phyloP scores from a whole-genome alignment of 2,888 invertebrate genomes.

The Tubiluchus corallicola region DNA sequence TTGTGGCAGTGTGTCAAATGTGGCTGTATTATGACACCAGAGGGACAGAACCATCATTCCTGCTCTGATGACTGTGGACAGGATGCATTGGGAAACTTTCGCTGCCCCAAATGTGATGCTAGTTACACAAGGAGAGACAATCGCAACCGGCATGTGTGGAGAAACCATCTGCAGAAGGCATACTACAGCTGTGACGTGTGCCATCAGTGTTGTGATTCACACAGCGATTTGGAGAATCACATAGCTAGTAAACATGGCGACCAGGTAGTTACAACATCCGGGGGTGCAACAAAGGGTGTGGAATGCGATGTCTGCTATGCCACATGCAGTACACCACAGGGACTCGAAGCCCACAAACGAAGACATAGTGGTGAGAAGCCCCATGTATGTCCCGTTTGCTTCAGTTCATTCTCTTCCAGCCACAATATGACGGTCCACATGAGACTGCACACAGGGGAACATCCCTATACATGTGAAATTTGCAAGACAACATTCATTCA shows the following conservation, averaged over 20 bases:
- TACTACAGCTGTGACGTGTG: not conserved
- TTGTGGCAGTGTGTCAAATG: not conserved
- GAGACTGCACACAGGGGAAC: not conserved
- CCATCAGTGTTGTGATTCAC: not conserved
- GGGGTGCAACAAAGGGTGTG: not conserved
- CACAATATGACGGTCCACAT: not conserved
- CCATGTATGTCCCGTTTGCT: not conserved
- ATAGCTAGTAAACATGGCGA: not conserved
- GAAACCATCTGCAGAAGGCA: not conserved
- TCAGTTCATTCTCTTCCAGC: not conserved
- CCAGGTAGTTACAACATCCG: not conserved
- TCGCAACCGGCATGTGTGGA: conserved; percentile 1
- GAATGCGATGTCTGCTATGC: conserved; percentile 1
- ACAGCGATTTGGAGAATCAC: not conserved
- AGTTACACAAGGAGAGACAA: not conserved
- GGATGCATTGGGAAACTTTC: not conserved
- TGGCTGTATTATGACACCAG: not conserved
- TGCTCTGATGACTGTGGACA: not conserved
- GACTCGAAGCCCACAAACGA: not conserved
- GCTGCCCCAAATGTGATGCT: not conserved
- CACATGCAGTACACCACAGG: not conserved
- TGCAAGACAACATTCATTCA: not conserved
- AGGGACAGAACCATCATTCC: not conserved
- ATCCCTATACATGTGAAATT: not conserved
- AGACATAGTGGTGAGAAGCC: conserved; percentile 1